Evolutionary conservation across 2,797 vertebrate species (phyloP).

Genomic region (Sebastes alutus): DNA sequence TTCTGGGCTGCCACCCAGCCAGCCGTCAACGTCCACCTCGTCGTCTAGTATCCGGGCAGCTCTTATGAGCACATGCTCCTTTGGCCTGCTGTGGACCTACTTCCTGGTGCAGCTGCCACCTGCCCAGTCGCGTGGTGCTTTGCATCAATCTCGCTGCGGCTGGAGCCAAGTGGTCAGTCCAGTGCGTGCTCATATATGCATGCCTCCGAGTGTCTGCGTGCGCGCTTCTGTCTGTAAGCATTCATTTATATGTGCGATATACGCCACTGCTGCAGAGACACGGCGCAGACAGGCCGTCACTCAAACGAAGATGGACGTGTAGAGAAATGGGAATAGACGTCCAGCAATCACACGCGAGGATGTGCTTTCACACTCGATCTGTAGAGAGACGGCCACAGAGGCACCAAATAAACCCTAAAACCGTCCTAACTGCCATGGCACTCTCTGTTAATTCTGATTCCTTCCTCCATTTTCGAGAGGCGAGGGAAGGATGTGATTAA

Average conservation of each 20-base stretch:
- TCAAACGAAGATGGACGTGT: slow-evolving; percentile 67
- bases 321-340: slow-evolving; percentile 68
- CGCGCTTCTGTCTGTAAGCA: slow-evolving; percentile 15
- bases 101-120: slow-evolving; percentile 77
- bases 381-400: slow-evolving; percentile 43
- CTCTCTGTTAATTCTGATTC: slow-evolving; percentile 6
- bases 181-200: slow-evolving; percentile 12
- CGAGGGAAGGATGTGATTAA: slow-evolving; percentile 32
- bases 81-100: slow-evolving; percentile 59
- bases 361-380: slow-evolving; percentile 69
- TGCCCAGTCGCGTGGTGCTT: slow-evolving; percentile 58
- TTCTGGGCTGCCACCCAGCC: slow-evolving; percentile 50
- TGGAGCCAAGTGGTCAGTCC: slow-evolving; percentile 54
- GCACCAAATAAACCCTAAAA: slow-evolving; percentile 50
- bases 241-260: slow-evolving; percentile 27
- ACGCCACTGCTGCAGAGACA: slow-evolving; percentile 16
- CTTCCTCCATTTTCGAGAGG: background rate
- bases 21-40: slow-evolving; percentile 58
- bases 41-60: slow-evolving; percentile 49
- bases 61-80: slow-evolving; percentile 41
- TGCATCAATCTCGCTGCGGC: slow-evolving; percentile 65
- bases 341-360: slow-evolving; percentile 62
- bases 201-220: background rate
- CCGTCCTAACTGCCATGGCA: background rate
- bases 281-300: slow-evolving; percentile 39